These are phyloP conservation scores for Noctua pronuba DNA, from an alignment of 2,888 invertebrate species.

Conservation along the genomic window DNA sequence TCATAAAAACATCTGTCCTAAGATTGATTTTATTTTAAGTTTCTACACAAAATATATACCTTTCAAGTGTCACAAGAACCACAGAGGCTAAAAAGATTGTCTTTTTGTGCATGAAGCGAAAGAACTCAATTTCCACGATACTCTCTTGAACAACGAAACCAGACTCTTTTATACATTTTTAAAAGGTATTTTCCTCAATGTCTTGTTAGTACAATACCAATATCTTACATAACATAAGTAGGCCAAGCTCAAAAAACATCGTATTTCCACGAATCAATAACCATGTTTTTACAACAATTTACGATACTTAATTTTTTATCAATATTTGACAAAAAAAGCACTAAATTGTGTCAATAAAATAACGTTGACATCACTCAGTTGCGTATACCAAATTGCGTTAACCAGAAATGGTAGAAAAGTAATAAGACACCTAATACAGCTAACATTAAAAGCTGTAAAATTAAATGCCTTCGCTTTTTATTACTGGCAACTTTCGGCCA, in stretches of 20 bases:
- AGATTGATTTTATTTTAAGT: conserved; percentile 18
- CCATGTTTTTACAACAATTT: conserved; percentile 23
- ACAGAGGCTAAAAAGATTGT: conserved; percentile 27
- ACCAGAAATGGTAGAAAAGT: conserved; percentile 67
- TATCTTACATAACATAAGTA: conserved; percentile 30
- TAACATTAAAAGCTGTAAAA: conserved; percentile 65
- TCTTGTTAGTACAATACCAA: conserved; percentile 27
- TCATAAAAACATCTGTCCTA: conserved; percentile 8
- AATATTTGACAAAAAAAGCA: conserved; percentile 26
- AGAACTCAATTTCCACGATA: conserved; percentile 30
- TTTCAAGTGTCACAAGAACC: conserved; percentile 23
- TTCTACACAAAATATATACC: conserved; percentile 3
- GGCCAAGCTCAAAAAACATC: conserved; percentile 27
- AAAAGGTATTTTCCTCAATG: conserved; percentile 29
- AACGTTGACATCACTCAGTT: conserved; percentile 67
- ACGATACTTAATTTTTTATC: conserved; percentile 26
- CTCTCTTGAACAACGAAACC: conserved; percentile 9
- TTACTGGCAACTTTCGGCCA: conserved; percentile 58
- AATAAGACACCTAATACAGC: conserved; percentile 69
- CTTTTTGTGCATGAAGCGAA: conserved; percentile 31
- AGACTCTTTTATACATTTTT: conserved; percentile 10
- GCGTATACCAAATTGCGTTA: conserved; percentile 57
- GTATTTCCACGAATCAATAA: conserved; percentile 41
- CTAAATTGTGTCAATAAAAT: conserved; percentile 63
- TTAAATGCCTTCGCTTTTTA: conserved; percentile 71